phyloP scores from a whole-genome alignment of 2,888 invertebrate species.

The Ptilodon capucinus region DNA sequence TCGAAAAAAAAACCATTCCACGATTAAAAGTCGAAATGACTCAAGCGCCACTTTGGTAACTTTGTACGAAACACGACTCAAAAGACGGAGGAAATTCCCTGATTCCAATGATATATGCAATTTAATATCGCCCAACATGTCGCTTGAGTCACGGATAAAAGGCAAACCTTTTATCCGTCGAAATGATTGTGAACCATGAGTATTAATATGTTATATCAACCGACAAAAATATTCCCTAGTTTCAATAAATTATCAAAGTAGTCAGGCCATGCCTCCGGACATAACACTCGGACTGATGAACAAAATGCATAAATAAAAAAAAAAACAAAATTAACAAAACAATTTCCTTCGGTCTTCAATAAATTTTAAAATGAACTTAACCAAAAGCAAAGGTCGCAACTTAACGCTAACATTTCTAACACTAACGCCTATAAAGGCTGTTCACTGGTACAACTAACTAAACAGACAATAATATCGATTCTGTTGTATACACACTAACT shows the following conservation, averaged over 20 bases:
- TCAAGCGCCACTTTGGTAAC: too few relatives aligned
- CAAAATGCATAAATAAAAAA: conserved; percentile 26
- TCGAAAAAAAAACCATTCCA: background rate
- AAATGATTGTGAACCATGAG: background rate
- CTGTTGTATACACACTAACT: too few relatives aligned
- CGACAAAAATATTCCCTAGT: conserved; percentile 9
- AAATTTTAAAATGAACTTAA: conserved; percentile 26
- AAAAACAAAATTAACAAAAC: conserved; percentile 57
- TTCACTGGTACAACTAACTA: background rate
- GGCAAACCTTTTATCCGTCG: too few relatives aligned
- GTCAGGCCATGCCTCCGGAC: conserved; percentile 28
- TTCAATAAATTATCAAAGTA: conserved; percentile 22
- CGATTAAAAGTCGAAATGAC: too few relatives aligned
- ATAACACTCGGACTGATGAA: conserved; percentile 20
- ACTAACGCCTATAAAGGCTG: conserved; percentile 16
- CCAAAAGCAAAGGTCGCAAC: conserved; percentile 28
- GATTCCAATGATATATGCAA: too few relatives aligned
- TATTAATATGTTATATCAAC: background rate
- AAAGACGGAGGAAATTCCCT: too few relatives aligned
- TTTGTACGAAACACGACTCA: too few relatives aligned
- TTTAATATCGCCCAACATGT: too few relatives aligned
- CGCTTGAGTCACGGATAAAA: too few relatives aligned
- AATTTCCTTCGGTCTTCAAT: conserved; percentile 31
- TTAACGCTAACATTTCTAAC: conserved; percentile 33
- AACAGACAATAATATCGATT: too few relatives aligned